Percentiles rank a stretch among this genome's conserved stretches.
phyloP scores from a whole-genome alignment of 2,797 vertebrate genomes.

The Scarus forsteni region DNA sequence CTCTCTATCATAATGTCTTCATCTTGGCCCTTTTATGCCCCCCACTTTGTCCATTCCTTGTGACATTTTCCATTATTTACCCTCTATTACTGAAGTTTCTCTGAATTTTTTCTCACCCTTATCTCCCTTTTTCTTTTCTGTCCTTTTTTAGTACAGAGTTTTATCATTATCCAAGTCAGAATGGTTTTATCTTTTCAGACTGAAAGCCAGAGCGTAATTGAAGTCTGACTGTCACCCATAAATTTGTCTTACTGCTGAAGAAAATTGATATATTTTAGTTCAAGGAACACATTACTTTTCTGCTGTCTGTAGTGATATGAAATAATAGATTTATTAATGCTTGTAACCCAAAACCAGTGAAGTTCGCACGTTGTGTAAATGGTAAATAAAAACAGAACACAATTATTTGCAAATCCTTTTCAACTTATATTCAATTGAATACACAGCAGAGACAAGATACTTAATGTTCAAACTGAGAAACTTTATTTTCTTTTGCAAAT shows the following conservation, averaged over 20 bases:
- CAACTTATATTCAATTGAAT: too few relatives aligned
- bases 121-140: slow-evolving; percentile 29
- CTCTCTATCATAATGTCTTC: slow-evolving; percentile 16
- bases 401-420: too few relatives aligned
- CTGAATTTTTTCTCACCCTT: background rate
- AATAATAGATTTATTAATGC: too few relatives aligned
- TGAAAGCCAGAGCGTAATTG: slow-evolving; percentile 15
- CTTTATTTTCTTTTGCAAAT: too few relatives aligned
- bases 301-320: background rate
- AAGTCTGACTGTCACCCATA: slow-evolving; percentile 6
- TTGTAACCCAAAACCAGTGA: too few relatives aligned
- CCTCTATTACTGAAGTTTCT: slow-evolving; percentile 27
- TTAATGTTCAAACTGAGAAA: too few relatives aligned
- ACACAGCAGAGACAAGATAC: too few relatives aligned
- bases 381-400: too few relatives aligned
- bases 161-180: slow-evolving; percentile 33
- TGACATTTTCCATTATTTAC: slow-evolving; percentile 35
- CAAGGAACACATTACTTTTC: background rate
- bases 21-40: slow-evolving; percentile 3
- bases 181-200: slow-evolving; percentile 21
- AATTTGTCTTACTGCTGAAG: slow-evolving; percentile 13
- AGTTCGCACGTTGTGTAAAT: too few relatives aligned
- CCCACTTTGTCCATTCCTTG: slow-evolving; percentile 2
- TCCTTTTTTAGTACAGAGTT: background rate
- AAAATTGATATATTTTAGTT: background rate